Conservation (phyloP, 1,140 invertebrate genomes). For the Tribolium madens region DNA sequence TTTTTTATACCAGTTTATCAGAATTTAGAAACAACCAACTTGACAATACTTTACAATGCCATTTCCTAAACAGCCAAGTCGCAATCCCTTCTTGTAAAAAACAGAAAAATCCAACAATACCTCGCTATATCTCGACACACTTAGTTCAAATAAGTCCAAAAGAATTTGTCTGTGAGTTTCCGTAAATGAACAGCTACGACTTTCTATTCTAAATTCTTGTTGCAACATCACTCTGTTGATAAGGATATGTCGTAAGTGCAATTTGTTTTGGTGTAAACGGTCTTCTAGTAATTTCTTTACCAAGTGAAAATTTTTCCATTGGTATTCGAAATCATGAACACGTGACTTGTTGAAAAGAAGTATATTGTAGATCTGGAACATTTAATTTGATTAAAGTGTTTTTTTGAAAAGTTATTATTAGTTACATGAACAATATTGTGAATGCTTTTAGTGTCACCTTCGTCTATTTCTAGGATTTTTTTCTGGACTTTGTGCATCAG, state of each 20-base stretch:
- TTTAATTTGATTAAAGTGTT: slow-evolving; percentile 18
- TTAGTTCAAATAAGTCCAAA: slow-evolving; percentile 73
- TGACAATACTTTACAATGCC: too few relatives aligned
- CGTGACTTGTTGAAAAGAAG: slow-evolving; percentile 71
- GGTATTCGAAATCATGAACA: slow-evolving; percentile 68
- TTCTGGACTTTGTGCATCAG: slow-evolving; percentile 70
- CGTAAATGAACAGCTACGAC: slow-evolving; percentile 66
- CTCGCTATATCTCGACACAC: slow-evolving; percentile 78
- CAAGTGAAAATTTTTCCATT: slow-evolving; percentile 72
- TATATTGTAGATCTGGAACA: slow-evolving; percentile 72
- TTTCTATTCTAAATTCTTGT: slow-evolving; percentile 73
- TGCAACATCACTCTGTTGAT: slow-evolving; percentile 76
- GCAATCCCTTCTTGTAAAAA: too few relatives aligned
- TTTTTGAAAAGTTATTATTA: slow-evolving; percentile 3
- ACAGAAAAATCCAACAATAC: slow-evolving; percentile 65
- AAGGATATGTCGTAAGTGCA: slow-evolving; percentile 74
- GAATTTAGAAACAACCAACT: too few relatives aligned
- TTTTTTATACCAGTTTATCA: too few relatives aligned
- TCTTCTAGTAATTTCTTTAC: slow-evolving; percentile 75
- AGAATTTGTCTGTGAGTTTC: slow-evolving; percentile 73
- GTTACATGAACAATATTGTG: slow-evolving; percentile 69
- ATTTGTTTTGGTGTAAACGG: slow-evolving; percentile 72
- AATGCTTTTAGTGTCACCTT: slow-evolving; percentile 84
- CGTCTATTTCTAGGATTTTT: slow-evolving; percentile 71
- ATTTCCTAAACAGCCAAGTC: too few relatives aligned